Evolutionary conservation across 2,888 invertebrate genomes (phyloP).

Genomic region (Epinotia nisella): DNA sequence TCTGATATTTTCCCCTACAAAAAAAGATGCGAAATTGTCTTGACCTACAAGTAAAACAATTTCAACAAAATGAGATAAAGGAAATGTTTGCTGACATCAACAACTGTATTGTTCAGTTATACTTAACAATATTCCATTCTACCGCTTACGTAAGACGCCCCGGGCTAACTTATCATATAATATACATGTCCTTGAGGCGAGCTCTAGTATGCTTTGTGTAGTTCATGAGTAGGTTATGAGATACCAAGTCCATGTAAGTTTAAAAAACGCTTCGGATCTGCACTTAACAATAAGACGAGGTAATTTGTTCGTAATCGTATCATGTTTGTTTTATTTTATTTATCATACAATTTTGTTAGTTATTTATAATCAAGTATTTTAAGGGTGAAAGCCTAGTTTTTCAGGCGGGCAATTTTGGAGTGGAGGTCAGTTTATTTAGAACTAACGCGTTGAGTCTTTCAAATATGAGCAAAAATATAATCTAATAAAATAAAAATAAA

Average conservation of each 20-base stretch:
- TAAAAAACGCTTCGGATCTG: not conserved
- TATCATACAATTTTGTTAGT: too few species aligned
- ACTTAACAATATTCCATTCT: not conserved
- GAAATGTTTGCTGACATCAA: not conserved
- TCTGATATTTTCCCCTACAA: too few species aligned
- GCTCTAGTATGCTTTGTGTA: slow-evolving; percentile 3
- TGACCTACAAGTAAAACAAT: not conserved
- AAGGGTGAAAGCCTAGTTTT: too few species aligned
- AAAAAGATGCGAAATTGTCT: too few species aligned
- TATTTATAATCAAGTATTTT: too few species aligned
- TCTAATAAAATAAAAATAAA: too few species aligned
- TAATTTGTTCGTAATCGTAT: not conserved
- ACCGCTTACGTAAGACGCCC: not conserved
- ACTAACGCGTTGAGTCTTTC: too few species aligned
- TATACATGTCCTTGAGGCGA: slow-evolving; percentile 1
- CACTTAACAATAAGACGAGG: too few species aligned
- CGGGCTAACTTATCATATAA: slow-evolving; percentile 4
- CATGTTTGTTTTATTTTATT: too few species aligned
- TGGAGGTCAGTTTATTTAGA: too few species aligned
- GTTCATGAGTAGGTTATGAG: not conserved
- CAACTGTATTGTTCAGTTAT: not conserved
- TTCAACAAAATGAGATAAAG: not conserved
- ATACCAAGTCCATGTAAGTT: not conserved
- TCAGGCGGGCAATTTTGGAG: too few species aligned
- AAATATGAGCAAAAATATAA: too few species aligned